Conservation (phyloP, 2,113 vertebrate species). For the Pleuronectes platessa region DNA sequence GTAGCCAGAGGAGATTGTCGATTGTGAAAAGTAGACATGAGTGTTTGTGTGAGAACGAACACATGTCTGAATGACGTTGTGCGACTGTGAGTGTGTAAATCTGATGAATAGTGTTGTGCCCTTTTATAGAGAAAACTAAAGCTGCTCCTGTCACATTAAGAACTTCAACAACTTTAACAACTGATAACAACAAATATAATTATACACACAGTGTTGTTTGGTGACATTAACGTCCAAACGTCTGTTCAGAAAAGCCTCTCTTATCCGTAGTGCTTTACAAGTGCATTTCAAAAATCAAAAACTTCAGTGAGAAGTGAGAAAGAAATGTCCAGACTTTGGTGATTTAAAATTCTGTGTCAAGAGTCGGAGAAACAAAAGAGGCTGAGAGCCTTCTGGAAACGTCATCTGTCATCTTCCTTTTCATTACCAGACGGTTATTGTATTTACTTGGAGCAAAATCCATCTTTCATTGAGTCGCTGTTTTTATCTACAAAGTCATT, state of each 20-base stretch:
- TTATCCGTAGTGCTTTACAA: conserved; percentile 7
- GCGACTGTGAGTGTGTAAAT: conserved; percentile 36
- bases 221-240: conserved; percentile 14
- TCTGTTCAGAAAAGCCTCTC: conserved; percentile 15
- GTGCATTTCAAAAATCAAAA: conserved; percentile 37
- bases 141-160: conserved; percentile 47
- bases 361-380: conserved; percentile 18
- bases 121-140: conserved; percentile 33
- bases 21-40: conserved; percentile 24
- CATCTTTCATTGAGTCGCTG: conserved; percentile 12
- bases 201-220: conserved; percentile 20
- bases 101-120: conserved; percentile 36
- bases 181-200: conserved; percentile 31
- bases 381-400: conserved; percentile 22
- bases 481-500: conserved; percentile 13
- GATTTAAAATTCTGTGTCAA: conserved; percentile 11
- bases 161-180: conserved; percentile 15
- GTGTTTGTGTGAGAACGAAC: conserved; percentile 7
- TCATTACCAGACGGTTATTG: conserved; percentile 7
- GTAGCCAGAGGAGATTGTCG: conserved; percentile 78
- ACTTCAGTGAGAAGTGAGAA: neutral
- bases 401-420: conserved; percentile 12
- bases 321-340: conserved; percentile 14
- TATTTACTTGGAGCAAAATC: conserved; percentile 25
- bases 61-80: neutral